Percentiles rank a stretch among this genome's conserved stretches.
These are phyloP conservation scores for Calonectris borealis DNA, from an alignment of 2,113 vertebrate genomes.

Conservation along the genomic window DNA sequence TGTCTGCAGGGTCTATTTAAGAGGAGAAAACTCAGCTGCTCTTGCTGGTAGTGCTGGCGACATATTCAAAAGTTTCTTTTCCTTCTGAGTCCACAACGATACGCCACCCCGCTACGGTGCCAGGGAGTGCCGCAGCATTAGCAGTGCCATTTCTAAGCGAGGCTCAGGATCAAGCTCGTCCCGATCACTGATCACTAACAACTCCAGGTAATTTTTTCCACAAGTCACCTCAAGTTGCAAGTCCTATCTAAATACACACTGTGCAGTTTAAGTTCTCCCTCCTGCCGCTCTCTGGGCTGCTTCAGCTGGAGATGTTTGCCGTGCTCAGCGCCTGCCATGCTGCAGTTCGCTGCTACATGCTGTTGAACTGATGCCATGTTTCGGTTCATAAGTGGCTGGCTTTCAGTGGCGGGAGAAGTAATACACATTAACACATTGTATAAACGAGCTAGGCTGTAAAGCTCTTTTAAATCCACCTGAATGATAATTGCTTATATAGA, in stretches of 20 bases:
- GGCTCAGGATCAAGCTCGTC: not conserved
- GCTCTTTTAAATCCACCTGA: slow-evolving; percentile 8
- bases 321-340: not conserved
- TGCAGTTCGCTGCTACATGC: not conserved
- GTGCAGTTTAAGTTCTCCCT: not conserved
- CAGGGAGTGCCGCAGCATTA: not conserved
- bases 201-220: not conserved
- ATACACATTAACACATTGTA: slow-evolving; percentile 16
- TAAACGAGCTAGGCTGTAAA: not conserved
- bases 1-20: not conserved
- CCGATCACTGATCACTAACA: not conserved
- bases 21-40: not conserved
- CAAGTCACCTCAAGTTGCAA: not conserved
- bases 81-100: not conserved
- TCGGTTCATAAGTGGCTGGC: not conserved
- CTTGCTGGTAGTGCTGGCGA: not conserved
- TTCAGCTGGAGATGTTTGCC: not conserved
- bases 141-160: not conserved
- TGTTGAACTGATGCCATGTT: not conserved
- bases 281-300: not conserved
- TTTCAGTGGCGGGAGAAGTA: not conserved
- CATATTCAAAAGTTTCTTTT: not conserved
- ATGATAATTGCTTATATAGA: slow-evolving; percentile 18
- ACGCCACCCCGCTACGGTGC: not conserved
- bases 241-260: not conserved